These are phyloP conservation scores for Arge pagana DNA, from an alignment of 2,888 invertebrate species.

Conservation along the genomic window DNA sequence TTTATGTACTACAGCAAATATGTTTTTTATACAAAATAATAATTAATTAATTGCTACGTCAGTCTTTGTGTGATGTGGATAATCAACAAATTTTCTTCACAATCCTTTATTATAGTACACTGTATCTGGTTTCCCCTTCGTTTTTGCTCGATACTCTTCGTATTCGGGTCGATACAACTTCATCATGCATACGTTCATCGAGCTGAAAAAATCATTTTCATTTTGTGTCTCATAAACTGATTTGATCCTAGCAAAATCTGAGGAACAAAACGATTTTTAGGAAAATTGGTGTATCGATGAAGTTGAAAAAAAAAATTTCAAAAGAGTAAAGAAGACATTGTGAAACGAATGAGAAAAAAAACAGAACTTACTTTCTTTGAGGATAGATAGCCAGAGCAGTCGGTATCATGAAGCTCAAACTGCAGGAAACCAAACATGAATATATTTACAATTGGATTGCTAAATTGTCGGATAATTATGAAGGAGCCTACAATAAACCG, in stretches of 20 bases:
- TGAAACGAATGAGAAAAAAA: too few relatives aligned
- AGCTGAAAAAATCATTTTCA: constrained; percentile 21
- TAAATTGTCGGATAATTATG: background rate
- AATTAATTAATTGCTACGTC: too few relatives aligned
- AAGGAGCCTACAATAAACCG: constrained; percentile 21
- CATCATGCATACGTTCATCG: constrained; percentile 22
- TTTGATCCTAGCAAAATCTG: too few relatives aligned
- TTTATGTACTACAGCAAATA: too few relatives aligned
- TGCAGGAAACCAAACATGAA: constrained; percentile 13
- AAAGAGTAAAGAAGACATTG: too few relatives aligned
- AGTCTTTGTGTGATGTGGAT: too few relatives aligned
- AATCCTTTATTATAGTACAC: constrained; percentile 38
- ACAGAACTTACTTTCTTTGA: constrained; percentile 33
- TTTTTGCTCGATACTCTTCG: constrained; percentile 22
- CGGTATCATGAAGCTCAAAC: constrained; percentile 35
- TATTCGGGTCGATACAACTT: constrained; percentile 23
- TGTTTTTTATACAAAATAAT: too few relatives aligned
- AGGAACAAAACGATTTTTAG: too few relatives aligned
- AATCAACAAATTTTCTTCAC: constrained; percentile 19
- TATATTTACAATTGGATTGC: background rate
- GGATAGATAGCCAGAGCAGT: constrained; percentile 37
- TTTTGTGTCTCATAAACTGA: too few relatives aligned
- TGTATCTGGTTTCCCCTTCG: constrained; percentile 21
- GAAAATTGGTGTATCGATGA: too few relatives aligned
- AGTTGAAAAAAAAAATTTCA: too few relatives aligned